These are phyloP conservation scores for Schizaphis graminum DNA, from an alignment of 2,888 invertebrate genomes.

Conservation along the genomic window DNA sequence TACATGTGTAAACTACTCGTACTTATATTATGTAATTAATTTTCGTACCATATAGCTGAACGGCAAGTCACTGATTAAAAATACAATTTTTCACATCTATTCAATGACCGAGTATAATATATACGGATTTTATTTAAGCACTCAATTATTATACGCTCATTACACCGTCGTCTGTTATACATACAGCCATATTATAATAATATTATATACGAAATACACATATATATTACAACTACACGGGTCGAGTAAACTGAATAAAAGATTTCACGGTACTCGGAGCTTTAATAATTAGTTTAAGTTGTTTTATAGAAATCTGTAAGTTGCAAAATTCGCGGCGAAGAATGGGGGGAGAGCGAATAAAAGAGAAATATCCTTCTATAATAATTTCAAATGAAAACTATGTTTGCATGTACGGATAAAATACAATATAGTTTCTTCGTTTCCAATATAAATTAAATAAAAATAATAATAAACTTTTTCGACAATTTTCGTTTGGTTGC, in stretches of 20 bases:
- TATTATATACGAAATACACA: neutral
- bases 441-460: constrained; percentile 4
- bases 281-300: constrained; percentile 38
- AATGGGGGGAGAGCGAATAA: neutral
- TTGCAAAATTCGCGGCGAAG: neutral
- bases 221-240: neutral
- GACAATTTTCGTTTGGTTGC: neutral
- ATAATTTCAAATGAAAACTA: neutral
- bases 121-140: neutral
- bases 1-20: neutral
- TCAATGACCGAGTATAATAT: neutral
- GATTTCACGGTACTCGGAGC: constrained; percentile 33
- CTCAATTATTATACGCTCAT: constrained; percentile 22
- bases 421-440: neutral
- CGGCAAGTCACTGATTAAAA: neutral
- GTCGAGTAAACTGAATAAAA: constrained; percentile 18
- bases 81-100: neutral
- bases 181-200: neutral
- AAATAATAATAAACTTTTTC: constrained; percentile 1
- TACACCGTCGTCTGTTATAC: neutral
- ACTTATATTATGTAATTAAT: neutral
- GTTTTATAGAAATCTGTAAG: constrained; percentile 23
- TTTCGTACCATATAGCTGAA: neutral
- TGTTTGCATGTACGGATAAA: neutral
- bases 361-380: neutral